Conservation (phyloP, 2,797 vertebrate species). For the Enteromius treurensis region DNA sequence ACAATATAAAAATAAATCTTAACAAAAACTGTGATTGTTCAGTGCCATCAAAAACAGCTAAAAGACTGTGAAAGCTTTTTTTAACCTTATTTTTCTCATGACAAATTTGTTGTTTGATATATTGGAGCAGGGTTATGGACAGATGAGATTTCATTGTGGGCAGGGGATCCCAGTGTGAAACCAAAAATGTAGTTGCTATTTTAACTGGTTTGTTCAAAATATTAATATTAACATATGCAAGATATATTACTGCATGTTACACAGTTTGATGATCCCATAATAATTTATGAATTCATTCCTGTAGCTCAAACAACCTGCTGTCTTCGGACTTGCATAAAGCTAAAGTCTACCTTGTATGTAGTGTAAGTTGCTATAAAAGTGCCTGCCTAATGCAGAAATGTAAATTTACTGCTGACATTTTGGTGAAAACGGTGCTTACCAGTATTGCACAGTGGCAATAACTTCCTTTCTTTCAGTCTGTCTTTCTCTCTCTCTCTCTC, state of each 20-base stretch:
- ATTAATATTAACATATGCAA: neutral
- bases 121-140: neutral
- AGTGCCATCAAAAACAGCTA: neutral
- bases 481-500: conserved; percentile 2
- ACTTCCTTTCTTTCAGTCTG: neutral
- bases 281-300: neutral
- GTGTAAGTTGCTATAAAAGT: neutral
- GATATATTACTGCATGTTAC: neutral
- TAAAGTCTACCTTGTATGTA: neutral
- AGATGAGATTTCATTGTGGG: neutral
- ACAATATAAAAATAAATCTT: neutral
- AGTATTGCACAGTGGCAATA: neutral
- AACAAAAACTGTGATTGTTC: neutral
- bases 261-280: neutral
- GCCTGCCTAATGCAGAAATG: neutral
- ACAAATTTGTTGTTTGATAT: neutral
- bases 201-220: neutral
- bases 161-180: neutral
- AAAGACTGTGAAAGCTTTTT: neutral
- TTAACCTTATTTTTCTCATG: neutral
- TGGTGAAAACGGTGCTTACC: neutral
- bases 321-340: neutral
- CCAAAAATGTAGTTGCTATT: neutral
- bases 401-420: neutral
- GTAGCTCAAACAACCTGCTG: neutral